Base-by-base conservation (phyloP, 2,113 vertebrate genomes). In the Upupa epops region DNA sequence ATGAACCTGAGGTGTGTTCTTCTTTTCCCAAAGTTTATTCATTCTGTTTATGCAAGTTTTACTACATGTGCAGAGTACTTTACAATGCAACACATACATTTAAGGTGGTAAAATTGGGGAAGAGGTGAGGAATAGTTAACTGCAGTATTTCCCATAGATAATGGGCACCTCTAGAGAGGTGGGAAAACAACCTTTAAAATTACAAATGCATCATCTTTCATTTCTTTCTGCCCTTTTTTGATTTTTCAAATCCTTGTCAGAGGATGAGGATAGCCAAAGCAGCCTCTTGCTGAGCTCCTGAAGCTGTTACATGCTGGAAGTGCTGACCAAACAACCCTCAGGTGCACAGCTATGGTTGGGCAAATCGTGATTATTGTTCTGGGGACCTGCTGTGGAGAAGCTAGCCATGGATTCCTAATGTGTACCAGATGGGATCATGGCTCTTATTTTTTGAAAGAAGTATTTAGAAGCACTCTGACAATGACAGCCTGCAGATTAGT, bases 311-410 rank as follows among this genome's bases (percentile, higher is more conserved):
- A 11, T 69, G 13, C 61, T 79, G 80, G 48, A 83, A 90, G 36
- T 20, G 20, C 54, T 81, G 68, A 94, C 73, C 61, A 22, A 94
- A 95, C 42, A 83, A 52, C 77, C 52, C 88, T 88, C 88, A 94
- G 88, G 91, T 94, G 80, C 68, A 80, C 13, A 83, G 68, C 75
- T 76, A 66, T 5, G 24, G 37, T 55, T 78, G 52, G 54, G 32
- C 60, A 94, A 94, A 94, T 26, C 45, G 60, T 94, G 80, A 74
- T 73, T 87, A 66, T 78, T 95, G 25, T 89, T 94, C 61, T 74
- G 49, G 93, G 36, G 31, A 82, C 34, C 90, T 90, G 86, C 78
- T 77, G 61, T 46, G 51, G 86, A 88, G 72, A 94, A 90, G 70
- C 31, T 87, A 93, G 85, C 77, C 61, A 55, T 55, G 26, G 77